Evolutionary conservation across 1,140 invertebrate genomes (phyloP).

Genomic region (Trachymyrmex septentrionalis): DNA sequence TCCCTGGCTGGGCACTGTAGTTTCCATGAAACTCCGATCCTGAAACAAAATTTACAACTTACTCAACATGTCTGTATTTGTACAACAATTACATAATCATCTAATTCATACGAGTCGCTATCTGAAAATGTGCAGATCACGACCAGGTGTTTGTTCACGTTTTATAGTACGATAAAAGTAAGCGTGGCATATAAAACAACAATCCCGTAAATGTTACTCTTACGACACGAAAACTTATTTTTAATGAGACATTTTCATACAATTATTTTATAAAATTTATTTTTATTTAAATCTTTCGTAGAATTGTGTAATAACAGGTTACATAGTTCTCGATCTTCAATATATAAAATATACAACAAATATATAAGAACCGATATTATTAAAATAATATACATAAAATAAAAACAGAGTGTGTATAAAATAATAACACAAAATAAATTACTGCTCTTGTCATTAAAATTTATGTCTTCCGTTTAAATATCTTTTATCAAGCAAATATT

Average conservation of each 20-base stretch:
- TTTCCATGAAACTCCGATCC: conserved; percentile 86
- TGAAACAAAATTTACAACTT: conserved; percentile 69
- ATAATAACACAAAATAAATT: not conserved
- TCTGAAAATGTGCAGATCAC: not conserved
- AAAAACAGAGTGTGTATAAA: not conserved
- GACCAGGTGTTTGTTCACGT: not conserved
- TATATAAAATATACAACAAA: not conserved
- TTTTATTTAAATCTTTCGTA: not conserved
- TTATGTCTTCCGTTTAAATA: not conserved
- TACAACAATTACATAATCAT: not conserved
- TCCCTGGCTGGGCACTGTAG: conserved; percentile 84
- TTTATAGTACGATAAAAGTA: conserved; percentile 17
- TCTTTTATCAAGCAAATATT: not conserved
- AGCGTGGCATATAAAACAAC: not conserved
- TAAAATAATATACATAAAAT: not conserved
- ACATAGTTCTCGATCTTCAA: not conserved
- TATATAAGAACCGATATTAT: not conserved
- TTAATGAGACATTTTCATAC: not conserved
- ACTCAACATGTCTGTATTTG: not conserved
- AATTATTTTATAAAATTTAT: not conserved
- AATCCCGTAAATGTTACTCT: not conserved
- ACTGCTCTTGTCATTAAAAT: not conserved
- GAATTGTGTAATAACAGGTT: not conserved
- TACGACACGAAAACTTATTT: not conserved
- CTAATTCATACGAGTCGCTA: not conserved